A percentile compares a stretch with the other conserved stretches of the same genome.
Evolutionary conservation across 2,888 invertebrate species (phyloP).

Genomic region (Resseliella maxima): DNA sequence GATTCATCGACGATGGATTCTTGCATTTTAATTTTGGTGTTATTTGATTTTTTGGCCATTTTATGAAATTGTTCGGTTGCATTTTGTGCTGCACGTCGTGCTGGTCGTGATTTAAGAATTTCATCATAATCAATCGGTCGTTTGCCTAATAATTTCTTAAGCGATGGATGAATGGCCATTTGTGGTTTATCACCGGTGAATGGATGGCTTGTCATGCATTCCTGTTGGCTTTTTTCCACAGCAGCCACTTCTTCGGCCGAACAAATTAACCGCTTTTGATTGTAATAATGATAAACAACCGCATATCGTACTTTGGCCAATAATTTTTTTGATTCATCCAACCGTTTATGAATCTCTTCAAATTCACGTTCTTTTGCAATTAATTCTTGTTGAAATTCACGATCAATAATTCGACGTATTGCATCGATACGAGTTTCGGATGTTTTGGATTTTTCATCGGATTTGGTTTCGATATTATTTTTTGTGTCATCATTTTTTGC

Average conservation of each 20-base stretch:
- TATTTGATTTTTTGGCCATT: neutral
- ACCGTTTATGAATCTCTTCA: slow-evolving; percentile 75
- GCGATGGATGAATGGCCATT: slow-evolving; percentile 78
- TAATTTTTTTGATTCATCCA: slow-evolving; percentile 71
- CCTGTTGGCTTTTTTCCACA: slow-evolving; percentile 5
- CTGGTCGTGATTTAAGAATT: slow-evolving; percentile 68
- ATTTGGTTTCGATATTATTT: neutral
- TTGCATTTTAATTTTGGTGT: neutral
- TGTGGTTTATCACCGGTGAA: slow-evolving; percentile 64
- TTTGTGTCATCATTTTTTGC: slow-evolving; percentile 56
- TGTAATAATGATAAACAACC: slow-evolving; percentile 73
- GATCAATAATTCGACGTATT: slow-evolving; percentile 74
- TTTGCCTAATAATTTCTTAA: slow-evolving; percentile 78
- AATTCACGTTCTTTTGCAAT: slow-evolving; percentile 77
- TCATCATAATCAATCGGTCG: slow-evolving; percentile 69
- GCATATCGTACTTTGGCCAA: slow-evolving; percentile 73
- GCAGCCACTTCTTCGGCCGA: slow-evolving; percentile 59
- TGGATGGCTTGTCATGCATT: slow-evolving; percentile 58
- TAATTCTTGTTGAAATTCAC: slow-evolving; percentile 80
- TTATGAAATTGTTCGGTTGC: slow-evolving; percentile 63
- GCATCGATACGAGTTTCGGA: slow-evolving; percentile 68
- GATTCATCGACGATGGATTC: neutral
- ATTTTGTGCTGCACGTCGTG: slow-evolving; percentile 69
- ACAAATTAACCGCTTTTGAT: slow-evolving; percentile 69
- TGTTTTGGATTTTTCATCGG: slow-evolving; percentile 18